Conservation (phyloP, 1,140 invertebrate genomes). For the Bombus balteatus region DNA sequence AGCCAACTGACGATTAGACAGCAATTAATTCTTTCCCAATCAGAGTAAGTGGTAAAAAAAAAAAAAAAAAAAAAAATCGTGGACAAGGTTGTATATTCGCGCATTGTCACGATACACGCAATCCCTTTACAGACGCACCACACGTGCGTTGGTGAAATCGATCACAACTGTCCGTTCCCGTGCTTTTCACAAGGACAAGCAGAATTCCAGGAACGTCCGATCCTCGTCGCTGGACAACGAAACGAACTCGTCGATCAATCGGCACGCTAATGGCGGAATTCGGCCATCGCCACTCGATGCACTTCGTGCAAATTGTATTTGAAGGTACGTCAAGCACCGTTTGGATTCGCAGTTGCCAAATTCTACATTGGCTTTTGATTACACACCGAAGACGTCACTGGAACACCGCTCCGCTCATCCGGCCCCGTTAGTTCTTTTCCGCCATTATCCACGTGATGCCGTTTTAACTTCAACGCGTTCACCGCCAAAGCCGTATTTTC, state of each 20-base stretch:
- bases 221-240: constrained; percentile 33
- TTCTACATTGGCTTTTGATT: constrained; percentile 44
- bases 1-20: not conserved
- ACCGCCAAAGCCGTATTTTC: too few species aligned
- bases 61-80: not conserved
- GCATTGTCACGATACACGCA: constrained; percentile 5
- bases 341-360: constrained; percentile 37
- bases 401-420: not conserved
- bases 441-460: not conserved
- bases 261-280: constrained; percentile 44
- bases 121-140: not conserved
- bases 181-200: constrained; percentile 45
- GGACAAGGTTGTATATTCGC: not conserved
- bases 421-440: not conserved
- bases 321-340: constrained; percentile 37
- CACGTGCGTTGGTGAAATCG: constrained; percentile 33
- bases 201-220: constrained; percentile 46
- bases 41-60: not conserved
- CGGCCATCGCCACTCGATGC: constrained; percentile 50
- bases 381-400: not conserved
- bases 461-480: constrained; percentile 10
- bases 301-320: constrained; percentile 51
- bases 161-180: constrained; percentile 40
- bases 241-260: constrained; percentile 45
- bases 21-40: not conserved